phyloP scores from a whole-genome alignment of 2,888 invertebrate species.

The Pyrgus malvae region DNA sequence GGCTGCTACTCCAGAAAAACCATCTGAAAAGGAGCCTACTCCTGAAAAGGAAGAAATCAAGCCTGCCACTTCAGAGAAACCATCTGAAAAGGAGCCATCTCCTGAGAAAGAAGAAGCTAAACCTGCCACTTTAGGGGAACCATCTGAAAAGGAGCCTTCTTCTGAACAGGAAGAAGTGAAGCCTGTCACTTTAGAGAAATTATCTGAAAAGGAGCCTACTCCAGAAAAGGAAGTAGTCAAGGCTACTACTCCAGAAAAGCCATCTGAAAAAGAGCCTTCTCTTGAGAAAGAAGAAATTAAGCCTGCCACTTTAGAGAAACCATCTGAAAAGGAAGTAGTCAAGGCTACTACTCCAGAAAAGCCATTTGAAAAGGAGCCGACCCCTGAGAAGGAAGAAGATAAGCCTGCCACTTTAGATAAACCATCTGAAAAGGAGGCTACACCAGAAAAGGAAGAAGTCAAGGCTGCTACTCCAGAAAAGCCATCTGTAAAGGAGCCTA shows the following conservation, averaged over 20 bases:
- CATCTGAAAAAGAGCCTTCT: background rate
- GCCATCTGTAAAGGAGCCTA: too few species aligned
- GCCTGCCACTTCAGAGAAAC: background rate
- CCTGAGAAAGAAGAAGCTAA: background rate
- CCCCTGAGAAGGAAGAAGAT: background rate
- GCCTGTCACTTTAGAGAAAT: too few species aligned
- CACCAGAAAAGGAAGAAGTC: too few species aligned
- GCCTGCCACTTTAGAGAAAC: background rate
- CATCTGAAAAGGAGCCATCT: background rate
- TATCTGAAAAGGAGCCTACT: too few species aligned
- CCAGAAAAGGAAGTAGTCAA: too few species aligned
- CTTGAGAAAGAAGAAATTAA: background rate
- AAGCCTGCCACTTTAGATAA: too few species aligned
- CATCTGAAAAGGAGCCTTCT: background rate
- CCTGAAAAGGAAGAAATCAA: background rate
- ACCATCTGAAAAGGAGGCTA: background rate
- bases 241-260: background rate
- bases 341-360: background rate
- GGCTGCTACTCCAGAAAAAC: background rate
- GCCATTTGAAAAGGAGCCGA: conserved; percentile 3
- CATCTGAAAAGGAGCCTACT: conserved; percentile 1
- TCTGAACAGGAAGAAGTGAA: too few species aligned
- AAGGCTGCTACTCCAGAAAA: too few species aligned
- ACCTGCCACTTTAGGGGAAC: too few species aligned
- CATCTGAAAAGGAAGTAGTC: too few species aligned